Percentiles rank a stretch among this genome's conserved stretches.
Evolutionary conservation across 2,797 vertebrate species (phyloP).

Genomic region (Ptychobarbus kaznakovi): DNA sequence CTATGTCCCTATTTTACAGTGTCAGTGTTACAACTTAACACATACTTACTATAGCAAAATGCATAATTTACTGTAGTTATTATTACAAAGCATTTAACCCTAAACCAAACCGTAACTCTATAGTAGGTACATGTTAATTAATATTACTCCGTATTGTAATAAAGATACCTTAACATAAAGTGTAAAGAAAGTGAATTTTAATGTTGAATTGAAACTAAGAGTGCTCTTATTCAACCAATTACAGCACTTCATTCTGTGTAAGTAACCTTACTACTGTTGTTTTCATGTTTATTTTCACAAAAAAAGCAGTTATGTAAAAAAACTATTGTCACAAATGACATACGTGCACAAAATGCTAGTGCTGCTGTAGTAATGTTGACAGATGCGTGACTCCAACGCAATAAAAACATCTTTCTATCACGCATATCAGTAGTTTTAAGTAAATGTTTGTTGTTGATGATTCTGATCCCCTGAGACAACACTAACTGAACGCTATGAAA

Average conservation of each 20-base stretch:
- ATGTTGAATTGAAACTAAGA: neutral
- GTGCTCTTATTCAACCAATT: neutral
- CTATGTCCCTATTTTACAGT: neutral
- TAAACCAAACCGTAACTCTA: neutral
- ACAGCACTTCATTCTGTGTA: neutral
- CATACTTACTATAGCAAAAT: neutral
- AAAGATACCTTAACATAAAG: neutral
- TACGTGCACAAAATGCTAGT: neutral
- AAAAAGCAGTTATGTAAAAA: neutral
- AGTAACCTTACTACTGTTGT: neutral
- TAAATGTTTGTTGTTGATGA: slow-evolving; percentile 59
- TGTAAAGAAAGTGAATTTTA: neutral
- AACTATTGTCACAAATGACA: neutral
- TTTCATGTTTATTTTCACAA: slow-evolving; percentile 17
- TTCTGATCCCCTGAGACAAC: slow-evolving; percentile 56
- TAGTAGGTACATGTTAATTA: neutral
- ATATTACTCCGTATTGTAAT: neutral
- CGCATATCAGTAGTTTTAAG: slow-evolving; percentile 53
- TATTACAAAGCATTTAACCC: neutral
- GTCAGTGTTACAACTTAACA: neutral
- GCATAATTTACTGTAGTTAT: neutral
- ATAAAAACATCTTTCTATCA: slow-evolving; percentile 49
- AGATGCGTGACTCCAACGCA: slow-evolving; percentile 47
- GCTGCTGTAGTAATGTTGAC: slow-evolving; percentile 29
- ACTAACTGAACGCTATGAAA: slow-evolving; percentile 28